A percentile compares a stretch with the other conserved stretches of the same genome.
Evolutionary conservation across 30 jellyfish, hydroid and myxozoan genomes (phyloP).

Genomic region (Aurelia sp.): DNA sequence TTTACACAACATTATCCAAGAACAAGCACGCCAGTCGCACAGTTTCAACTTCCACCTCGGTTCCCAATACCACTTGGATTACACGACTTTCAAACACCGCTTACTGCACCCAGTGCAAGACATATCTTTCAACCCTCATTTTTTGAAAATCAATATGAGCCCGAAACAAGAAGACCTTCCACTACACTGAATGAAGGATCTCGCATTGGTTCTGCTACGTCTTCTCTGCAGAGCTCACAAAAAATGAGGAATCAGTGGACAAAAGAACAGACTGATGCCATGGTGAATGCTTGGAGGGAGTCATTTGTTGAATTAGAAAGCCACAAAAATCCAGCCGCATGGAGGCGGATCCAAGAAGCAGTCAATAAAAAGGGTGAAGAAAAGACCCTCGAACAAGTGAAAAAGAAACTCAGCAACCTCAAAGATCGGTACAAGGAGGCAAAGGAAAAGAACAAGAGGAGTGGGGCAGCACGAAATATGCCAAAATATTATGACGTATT

Average conservation of each 20-base stretch:
- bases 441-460: conserved; percentile 12
- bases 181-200: background rate
- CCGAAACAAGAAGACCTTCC: background rate
- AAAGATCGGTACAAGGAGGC: conserved; percentile 17
- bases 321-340: conserved; percentile 25
- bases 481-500: conserved; percentile 4
- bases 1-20: background rate
- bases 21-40: background rate
- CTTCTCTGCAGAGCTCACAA: background rate
- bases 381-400: conserved; percentile 13
- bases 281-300: conserved; percentile 14
- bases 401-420: conserved; percentile 2
- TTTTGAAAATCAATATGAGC: background rate
- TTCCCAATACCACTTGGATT: background rate
- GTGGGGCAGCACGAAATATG: conserved; percentile 18
- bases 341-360: background rate
- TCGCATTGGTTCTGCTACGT: background rate
- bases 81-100: background rate
- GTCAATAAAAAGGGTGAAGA: too few relatives aligned
- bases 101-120: background rate
- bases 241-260: background rate
- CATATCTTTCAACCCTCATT: background rate
- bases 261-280: background rate
- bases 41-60: background rate
- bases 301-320: conserved; percentile 2